Conservation (phyloP, 2,888 invertebrate species). For the Diadegma fenestrale region DNA sequence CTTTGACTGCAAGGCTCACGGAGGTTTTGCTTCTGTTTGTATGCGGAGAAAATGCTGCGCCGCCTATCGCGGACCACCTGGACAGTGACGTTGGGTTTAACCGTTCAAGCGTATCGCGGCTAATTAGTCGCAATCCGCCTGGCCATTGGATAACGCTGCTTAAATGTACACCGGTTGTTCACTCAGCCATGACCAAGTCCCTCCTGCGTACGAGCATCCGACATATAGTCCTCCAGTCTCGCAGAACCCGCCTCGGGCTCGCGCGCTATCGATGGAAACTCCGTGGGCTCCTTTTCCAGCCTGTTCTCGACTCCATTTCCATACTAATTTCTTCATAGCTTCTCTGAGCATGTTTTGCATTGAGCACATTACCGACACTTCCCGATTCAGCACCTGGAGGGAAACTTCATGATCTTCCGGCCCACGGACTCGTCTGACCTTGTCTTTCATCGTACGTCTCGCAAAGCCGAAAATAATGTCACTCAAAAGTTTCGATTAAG, state of each 20-base stretch:
- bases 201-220: slow-evolving; percentile 71
- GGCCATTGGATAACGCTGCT: slow-evolving; percentile 76
- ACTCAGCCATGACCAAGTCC: slow-evolving; percentile 79
- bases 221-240: slow-evolving; percentile 57
- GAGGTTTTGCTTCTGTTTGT: slow-evolving; percentile 32
- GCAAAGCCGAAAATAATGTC: background rate
- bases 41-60: slow-evolving; percentile 30
- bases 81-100: slow-evolving; percentile 70
- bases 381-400: slow-evolving; percentile 10
- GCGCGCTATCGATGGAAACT: slow-evolving; percentile 39
- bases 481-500: background rate
- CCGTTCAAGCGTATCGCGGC: slow-evolving; percentile 76
- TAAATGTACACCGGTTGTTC: slow-evolving; percentile 64
- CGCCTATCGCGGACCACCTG: slow-evolving; percentile 75
- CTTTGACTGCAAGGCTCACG: slow-evolving; percentile 14
- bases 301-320: slow-evolving; percentile 16
- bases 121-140: slow-evolving; percentile 78
- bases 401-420: background rate
- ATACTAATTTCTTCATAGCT: slow-evolving; percentile 5
- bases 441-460: background rate
- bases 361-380: slow-evolving; percentile 26
- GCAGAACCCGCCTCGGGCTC: slow-evolving; percentile 48
- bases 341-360: slow-evolving; percentile 12
- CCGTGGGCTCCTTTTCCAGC: slow-evolving; percentile 3
- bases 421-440: background rate